Conservation (phyloP, 2,113 vertebrate genomes). For the Camelus bactrianus region DNA sequence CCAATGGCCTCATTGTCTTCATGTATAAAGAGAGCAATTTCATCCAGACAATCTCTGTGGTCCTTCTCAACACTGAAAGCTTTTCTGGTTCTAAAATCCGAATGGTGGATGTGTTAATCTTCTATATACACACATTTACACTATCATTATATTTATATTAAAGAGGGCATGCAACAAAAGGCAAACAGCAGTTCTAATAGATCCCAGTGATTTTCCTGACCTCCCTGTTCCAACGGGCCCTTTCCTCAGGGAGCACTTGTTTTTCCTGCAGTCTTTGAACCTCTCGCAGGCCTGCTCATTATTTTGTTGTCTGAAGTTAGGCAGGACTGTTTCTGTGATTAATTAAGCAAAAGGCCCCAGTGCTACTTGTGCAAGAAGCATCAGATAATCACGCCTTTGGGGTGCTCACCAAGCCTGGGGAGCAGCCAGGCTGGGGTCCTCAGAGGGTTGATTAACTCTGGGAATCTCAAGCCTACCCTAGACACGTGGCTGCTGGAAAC, state of each 20-base stretch:
- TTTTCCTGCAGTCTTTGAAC: constrained; percentile 89
- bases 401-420: constrained; percentile 83
- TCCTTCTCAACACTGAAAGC: neutral
- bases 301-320: constrained; percentile 92
- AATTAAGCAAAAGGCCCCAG: constrained; percentile 90
- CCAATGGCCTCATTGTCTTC: neutral
- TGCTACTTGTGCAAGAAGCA: constrained; percentile 87
- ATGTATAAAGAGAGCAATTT: neutral
- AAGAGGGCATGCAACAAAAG: constrained; percentile 84
- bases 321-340: constrained; percentile 90
- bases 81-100: constrained; percentile 66
- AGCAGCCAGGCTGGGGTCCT: constrained; percentile 80
- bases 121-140: constrained; percentile 79
- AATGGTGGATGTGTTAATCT: constrained; percentile 78
- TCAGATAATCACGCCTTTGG: constrained; percentile 90
- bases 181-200: constrained; percentile 84
- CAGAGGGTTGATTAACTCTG: constrained; percentile 89
- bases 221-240: constrained; percentile 82
- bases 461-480: constrained; percentile 84
- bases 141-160: constrained; percentile 87
- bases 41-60: neutral
- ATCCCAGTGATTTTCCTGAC: constrained; percentile 85
- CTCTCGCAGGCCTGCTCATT: constrained; percentile 89
- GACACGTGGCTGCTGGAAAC: constrained; percentile 83
- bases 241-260: constrained; percentile 88